A percentile compares a stretch with the other conserved stretches of the same genome.
phyloP scores from a whole-genome alignment of 2,113 vertebrate genomes.

The Lonchura striata region DNA sequence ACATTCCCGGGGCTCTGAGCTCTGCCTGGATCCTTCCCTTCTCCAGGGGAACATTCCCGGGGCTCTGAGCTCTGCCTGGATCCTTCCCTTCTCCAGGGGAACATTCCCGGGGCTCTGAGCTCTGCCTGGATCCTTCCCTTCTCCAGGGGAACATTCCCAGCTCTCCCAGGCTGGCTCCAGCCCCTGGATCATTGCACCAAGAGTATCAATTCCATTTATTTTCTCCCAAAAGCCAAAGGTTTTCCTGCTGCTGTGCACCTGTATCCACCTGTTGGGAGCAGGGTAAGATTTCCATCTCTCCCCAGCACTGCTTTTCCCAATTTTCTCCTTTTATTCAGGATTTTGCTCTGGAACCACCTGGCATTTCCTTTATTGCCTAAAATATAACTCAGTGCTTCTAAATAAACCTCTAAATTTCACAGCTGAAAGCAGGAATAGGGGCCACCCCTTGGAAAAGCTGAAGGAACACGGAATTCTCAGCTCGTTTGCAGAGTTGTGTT shows the following conservation, averaged over 20 bases:
- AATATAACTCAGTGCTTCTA: background rate
- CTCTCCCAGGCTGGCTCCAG: background rate
- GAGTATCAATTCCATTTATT: background rate
- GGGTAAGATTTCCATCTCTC: fast-evolving
- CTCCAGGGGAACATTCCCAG: background rate
- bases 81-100: too few species aligned
- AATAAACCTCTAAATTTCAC: background rate
- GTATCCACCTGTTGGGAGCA: fast-evolving
- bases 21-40: too few species aligned
- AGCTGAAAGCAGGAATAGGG: background rate
- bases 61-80: too few species aligned
- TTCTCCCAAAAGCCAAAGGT: background rate
- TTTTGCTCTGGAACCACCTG: too few species aligned
- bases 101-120: background rate
- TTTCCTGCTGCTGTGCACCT: background rate
- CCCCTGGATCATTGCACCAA: background rate
- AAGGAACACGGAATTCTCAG: background rate
- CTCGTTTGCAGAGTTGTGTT: background rate
- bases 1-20: too few species aligned
- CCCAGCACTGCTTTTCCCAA: background rate
- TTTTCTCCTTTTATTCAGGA: background rate
- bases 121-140: background rate
- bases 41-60: too few species aligned
- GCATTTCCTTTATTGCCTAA: background rate
- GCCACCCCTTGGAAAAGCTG: background rate